Conservation (phyloP, 2,888 invertebrate genomes). For the Glaucopsyche alexis region DNA sequence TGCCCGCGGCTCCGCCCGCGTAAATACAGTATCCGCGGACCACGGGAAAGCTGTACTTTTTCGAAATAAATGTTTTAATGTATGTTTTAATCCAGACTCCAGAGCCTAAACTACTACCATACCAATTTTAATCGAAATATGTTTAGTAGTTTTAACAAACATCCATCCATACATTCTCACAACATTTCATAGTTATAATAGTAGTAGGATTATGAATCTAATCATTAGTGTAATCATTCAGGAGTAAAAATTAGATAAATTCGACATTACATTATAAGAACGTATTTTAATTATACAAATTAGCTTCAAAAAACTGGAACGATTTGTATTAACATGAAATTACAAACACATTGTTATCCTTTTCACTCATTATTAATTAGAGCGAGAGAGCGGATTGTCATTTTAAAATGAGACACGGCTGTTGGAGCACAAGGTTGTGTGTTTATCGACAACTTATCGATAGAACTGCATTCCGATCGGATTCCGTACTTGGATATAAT, state of each 20-base stretch:
- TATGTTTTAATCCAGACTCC: too few relatives aligned
- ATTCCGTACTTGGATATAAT: conserved; percentile 29
- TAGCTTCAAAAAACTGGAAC: conserved; percentile 13
- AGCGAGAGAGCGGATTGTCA: conserved; percentile 3
- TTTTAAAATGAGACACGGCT: conserved; percentile 23
- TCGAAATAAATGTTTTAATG: too few relatives aligned
- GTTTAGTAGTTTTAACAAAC: too few relatives aligned
- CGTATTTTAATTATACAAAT: background rate
- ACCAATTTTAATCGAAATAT: too few relatives aligned
- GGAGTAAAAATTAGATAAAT: background rate
- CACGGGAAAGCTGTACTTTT: too few relatives aligned
- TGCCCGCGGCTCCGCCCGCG: too few relatives aligned
- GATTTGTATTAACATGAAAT: background rate
- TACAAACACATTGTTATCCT: background rate
- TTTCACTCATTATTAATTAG: conserved; percentile 4
- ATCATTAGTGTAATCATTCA: background rate
- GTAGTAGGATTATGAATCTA: background rate
- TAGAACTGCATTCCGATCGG: conserved; percentile 23
- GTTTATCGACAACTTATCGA: conserved; percentile 26
- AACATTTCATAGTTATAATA: too few relatives aligned
- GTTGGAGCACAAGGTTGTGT: conserved; percentile 24
- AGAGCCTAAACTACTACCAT: too few relatives aligned
- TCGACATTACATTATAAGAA: background rate
- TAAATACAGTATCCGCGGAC: too few relatives aligned
- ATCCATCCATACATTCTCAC: too few relatives aligned